Percentiles rank a stretch among this genome's conserved stretches.
phyloP scores from a whole-genome alignment of 2,113 vertebrate genomes.

The Acrocephalus arundinaceus region DNA sequence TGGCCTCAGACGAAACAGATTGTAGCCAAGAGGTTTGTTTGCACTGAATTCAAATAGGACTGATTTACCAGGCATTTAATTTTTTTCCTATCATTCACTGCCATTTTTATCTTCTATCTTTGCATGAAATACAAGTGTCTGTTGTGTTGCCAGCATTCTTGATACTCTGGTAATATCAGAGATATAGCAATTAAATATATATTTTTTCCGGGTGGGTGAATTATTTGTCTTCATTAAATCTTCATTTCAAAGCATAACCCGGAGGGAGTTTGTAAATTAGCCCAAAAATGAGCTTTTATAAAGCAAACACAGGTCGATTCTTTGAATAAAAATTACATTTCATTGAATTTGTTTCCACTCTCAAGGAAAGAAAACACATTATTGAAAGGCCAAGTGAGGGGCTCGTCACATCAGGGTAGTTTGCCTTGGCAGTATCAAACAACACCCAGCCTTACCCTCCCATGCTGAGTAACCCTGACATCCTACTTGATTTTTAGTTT shows the following conservation, averaged over 20 bases:
- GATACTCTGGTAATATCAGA: background rate
- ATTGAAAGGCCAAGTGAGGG: background rate
- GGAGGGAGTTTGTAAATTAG: constrained; percentile 10
- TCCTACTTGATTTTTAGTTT: background rate
- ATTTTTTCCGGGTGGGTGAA: background rate
- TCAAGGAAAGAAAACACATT: background rate
- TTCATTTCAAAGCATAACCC: constrained; percentile 27
- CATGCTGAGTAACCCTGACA: background rate
- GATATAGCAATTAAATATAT: constrained; percentile 10
- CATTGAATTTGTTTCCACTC: background rate
- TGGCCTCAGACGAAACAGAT: background rate
- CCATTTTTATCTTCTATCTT: background rate
- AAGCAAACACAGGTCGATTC: background rate
- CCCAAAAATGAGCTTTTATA: constrained; percentile 18
- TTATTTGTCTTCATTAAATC: constrained; percentile 52
- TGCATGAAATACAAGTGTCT: background rate
- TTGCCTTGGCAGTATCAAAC: background rate
- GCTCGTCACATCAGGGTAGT: background rate
- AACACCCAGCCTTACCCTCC: background rate
- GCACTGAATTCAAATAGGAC: background rate
- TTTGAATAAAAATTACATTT: constrained; percentile 35
- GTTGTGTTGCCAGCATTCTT: background rate
- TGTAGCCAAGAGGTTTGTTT: background rate
- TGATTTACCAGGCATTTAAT: background rate
- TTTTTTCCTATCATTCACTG: background rate